Evolutionary conservation across 2,888 invertebrate genomes (phyloP), one percentile per base, ranked within the genome.

Genomic region (Halocaridina rubra): DNA sequence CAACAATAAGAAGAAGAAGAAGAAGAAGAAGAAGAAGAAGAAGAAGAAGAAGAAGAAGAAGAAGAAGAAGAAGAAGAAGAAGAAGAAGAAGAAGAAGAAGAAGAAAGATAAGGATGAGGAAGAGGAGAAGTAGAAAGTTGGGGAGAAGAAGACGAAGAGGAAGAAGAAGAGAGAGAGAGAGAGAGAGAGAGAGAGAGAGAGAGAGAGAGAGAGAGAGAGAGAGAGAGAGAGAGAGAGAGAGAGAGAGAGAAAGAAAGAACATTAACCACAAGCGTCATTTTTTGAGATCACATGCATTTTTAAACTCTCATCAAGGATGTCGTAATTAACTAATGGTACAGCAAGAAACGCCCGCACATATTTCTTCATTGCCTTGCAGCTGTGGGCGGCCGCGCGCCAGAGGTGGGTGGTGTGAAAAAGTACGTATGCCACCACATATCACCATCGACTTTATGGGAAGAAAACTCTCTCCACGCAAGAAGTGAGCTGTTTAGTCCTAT

Each of bases 241-340:
- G 53, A 53, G 53, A 19, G 53, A 53, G 53, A 4, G 53, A 53
- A 13, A 19, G 53, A 53, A 19, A 0, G 53, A 57, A 30, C 61
- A 76, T 57, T 76, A 59, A 32, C 81, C 32, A 80, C 74, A 33
- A 59, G 72, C 81, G 39, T 77, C 85, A 85, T 85, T 85, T 85
- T 85, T 85, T 74, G 81, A 78, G 69, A 84, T 87, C 84, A 74
- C 85, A 87, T 87, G 85, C 87, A 87, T 87, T 87, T 87, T 87
- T 87, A 87, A 87, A 87, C 84, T 85, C 87, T 87, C 87, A 87
- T 87, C 87, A 87, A 85, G 84, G 59, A 84, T 79, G 85, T 85
- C 84, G 85, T 87, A 87, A 87, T 87, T 87, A 87, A 87, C 87
- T 87, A 87, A 87, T 87, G 87, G 87, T 74, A 85, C 84, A 80